These are phyloP conservation scores for Nomada ruficornis DNA, from an alignment of 2,888 invertebrate species.

Conservation along the genomic window DNA sequence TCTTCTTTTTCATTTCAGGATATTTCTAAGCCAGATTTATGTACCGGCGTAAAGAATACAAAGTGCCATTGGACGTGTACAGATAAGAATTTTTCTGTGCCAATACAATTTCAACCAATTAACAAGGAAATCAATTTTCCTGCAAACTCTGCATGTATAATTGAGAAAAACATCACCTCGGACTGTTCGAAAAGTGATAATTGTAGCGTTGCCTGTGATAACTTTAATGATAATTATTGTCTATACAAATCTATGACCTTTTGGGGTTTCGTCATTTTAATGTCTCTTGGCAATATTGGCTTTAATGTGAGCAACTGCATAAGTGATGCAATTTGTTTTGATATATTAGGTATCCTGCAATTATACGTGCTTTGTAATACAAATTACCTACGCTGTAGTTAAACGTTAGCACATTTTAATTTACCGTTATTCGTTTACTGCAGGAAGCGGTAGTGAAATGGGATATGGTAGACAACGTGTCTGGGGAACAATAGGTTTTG, in stretches of 20 bases:
- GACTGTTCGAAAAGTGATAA: slow-evolving; percentile 46
- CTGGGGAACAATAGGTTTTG: slow-evolving; percentile 94
- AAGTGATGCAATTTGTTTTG: slow-evolving; percentile 96
- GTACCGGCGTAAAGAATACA: slow-evolving; percentile 50
- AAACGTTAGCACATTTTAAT: background rate
- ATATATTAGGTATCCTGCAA: slow-evolving; percentile 89
- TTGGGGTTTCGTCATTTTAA: slow-evolving; percentile 90
- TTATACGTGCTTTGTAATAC: background rate
- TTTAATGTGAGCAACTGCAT: slow-evolving; percentile 94
- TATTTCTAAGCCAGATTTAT: slow-evolving; percentile 18
- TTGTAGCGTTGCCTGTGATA: slow-evolving; percentile 73
- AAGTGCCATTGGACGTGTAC: slow-evolving; percentile 73
- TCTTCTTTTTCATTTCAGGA: slow-evolving; percentile 42
- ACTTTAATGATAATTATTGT: slow-evolving; percentile 68
- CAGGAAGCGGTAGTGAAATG: slow-evolving; percentile 89
- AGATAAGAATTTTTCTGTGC: slow-evolving; percentile 60
- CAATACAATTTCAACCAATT: slow-evolving; percentile 59
- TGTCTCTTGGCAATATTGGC: slow-evolving; percentile 91
- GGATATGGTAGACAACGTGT: slow-evolving; percentile 92
- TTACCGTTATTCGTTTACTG: slow-evolving; percentile 11
- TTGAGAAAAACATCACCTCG: slow-evolving; percentile 42
- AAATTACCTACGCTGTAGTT: background rate
- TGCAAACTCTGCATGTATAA: slow-evolving; percentile 64
- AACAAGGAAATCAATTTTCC: slow-evolving; percentile 55
- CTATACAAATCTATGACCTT: slow-evolving; percentile 88